phyloP scores from a whole-genome alignment of 2,113 vertebrate species.

The Chloropsis cyanopogon region DNA sequence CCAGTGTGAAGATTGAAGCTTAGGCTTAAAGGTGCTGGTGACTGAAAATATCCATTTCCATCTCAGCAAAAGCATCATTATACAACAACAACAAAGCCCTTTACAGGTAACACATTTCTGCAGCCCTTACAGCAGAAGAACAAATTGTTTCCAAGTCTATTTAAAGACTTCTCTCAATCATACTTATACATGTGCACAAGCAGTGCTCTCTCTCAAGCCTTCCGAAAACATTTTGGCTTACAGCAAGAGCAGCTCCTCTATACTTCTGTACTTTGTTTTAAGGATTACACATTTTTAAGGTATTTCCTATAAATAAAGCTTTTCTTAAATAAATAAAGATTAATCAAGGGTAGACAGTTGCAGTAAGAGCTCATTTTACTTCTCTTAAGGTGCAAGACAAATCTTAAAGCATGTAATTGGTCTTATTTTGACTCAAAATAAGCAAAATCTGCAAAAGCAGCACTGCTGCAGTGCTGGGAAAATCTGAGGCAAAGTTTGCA shows the following conservation, averaged over 20 bases:
- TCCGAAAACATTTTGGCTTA: background rate
- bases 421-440: background rate
- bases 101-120: background rate
- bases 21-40: background rate
- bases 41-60: background rate
- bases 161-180: background rate
- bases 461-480: background rate
- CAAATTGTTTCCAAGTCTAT: background rate
- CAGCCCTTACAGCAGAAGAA: background rate
- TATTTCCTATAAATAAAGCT: constrained; percentile 31
- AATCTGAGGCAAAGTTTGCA: background rate
- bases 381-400: background rate
- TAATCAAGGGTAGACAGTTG: background rate
- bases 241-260: background rate
- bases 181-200: background rate
- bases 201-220: background rate
- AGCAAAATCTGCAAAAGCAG: background rate
- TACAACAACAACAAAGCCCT: background rate
- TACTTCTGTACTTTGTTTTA: background rate
- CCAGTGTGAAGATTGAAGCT: background rate
- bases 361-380: background rate
- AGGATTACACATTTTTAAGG: background rate
- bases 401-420: background rate
- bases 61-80: background rate
- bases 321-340: background rate